These are phyloP conservation scores for Dryoscopus gambensis DNA, from an alignment of 2,113 vertebrate species.

Conservation along the genomic window DNA sequence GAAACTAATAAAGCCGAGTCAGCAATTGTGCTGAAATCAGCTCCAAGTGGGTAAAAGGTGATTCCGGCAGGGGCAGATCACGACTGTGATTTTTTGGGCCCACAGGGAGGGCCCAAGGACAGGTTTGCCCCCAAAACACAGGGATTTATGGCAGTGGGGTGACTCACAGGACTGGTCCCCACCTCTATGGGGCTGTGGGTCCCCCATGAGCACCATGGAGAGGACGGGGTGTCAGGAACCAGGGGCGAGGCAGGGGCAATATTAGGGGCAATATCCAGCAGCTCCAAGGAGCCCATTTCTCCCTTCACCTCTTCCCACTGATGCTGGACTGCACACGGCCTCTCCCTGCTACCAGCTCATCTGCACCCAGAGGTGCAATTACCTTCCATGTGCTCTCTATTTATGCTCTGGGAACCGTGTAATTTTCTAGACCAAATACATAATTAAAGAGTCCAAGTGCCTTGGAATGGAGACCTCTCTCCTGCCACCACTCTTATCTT, in stretches of 20 bases:
- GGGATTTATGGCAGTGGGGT: not conserved
- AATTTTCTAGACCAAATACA: constrained; percentile 1
- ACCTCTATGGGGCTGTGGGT: not conserved
- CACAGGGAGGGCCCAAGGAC: not conserved
- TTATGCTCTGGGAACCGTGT: not conserved
- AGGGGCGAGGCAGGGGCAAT: accelerated
- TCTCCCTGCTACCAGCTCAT: not conserved
- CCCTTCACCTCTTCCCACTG: not conserved
- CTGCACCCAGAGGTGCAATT: constrained; percentile 38
- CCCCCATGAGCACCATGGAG: not conserved
- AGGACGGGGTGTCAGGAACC: not conserved
- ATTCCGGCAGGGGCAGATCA: not conserved
- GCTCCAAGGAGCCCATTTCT: not conserved
- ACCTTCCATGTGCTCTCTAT: not conserved
- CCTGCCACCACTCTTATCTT: not conserved
- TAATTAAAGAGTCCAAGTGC: not conserved
- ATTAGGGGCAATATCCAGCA: not conserved
- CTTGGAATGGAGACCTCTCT: not conserved
- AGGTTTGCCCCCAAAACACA: not conserved
- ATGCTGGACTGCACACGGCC: not conserved
- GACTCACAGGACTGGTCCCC: not conserved
- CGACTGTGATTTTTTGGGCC: accelerated
- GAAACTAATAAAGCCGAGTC: not conserved
- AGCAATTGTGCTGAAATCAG: not conserved
- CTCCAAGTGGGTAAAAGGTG: not conserved